These are phyloP conservation scores for Crioceris asparagi DNA, from an alignment of 2,888 invertebrate genomes.

Conservation along the genomic window DNA sequence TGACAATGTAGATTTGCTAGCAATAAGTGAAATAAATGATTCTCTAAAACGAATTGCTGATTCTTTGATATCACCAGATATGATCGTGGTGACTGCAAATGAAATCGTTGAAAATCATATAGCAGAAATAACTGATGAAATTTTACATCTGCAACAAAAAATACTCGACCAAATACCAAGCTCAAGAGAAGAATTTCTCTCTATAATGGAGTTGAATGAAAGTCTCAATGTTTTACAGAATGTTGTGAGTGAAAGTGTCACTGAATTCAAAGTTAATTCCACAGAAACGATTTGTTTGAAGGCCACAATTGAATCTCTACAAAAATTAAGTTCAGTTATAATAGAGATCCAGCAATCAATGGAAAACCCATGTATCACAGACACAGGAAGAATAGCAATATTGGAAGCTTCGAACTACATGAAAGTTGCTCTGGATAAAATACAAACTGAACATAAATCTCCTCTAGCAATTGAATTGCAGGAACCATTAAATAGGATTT, in stretches of 20 bases:
- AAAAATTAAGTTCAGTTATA: slow-evolving; percentile 16
- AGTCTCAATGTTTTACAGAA: slow-evolving; percentile 14
- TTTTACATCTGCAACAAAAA: slow-evolving; percentile 14
- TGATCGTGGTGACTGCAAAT: slow-evolving; percentile 1
- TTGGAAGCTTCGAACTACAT: too few species aligned
- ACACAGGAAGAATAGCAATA: slow-evolving; percentile 15
- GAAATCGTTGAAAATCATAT: slow-evolving; percentile 13
- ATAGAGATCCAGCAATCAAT: slow-evolving; percentile 15
- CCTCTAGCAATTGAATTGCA: too few species aligned
- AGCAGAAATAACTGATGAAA: slow-evolving; percentile 15
- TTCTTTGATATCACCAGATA: neutral
- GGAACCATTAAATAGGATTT: too few species aligned
- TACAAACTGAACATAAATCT: too few species aligned
- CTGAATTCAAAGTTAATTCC: slow-evolving; percentile 5
- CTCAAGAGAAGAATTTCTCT: slow-evolving; percentile 15
- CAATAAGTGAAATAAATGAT: slow-evolving; percentile 10
- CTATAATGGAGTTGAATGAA: slow-evolving; percentile 19
- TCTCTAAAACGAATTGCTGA: slow-evolving; percentile 5
- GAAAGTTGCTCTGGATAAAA: too few species aligned
- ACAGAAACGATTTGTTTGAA: slow-evolving; percentile 11
- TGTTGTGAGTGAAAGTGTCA: slow-evolving; percentile 5
- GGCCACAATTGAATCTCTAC: slow-evolving; percentile 13
- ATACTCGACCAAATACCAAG: slow-evolving; percentile 17
- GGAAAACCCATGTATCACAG: slow-evolving; percentile 18
- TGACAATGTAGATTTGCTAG: slow-evolving; percentile 10